phyloP scores from a whole-genome alignment of 2,888 invertebrate species.

The Charanyca ferruginea region DNA sequence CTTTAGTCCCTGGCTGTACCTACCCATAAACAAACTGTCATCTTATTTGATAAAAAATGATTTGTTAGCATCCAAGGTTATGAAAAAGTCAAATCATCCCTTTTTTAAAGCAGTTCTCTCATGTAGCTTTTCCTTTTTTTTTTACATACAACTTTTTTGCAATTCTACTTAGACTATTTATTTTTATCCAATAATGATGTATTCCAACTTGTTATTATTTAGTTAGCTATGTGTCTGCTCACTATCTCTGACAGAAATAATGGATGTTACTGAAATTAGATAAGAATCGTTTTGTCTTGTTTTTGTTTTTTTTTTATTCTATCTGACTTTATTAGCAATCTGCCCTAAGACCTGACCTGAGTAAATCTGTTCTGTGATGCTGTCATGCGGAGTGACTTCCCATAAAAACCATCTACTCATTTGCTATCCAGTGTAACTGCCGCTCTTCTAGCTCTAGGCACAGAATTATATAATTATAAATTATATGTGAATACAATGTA shows the following conservation, averaged over 20 bases:
- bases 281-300: neutral
- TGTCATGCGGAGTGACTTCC: too few species aligned
- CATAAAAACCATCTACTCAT: too few species aligned
- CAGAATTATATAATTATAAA: too few species aligned
- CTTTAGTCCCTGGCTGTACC: too few species aligned
- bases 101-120: neutral
- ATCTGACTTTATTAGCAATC: too few species aligned
- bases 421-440: too few species aligned
- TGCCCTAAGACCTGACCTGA: too few species aligned
- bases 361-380: too few species aligned
- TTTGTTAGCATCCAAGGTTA: conserved; percentile 14
- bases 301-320: too few species aligned
- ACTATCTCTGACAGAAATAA: conserved; percentile 18
- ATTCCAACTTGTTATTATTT: conserved; percentile 27
- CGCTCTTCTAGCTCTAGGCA: too few species aligned
- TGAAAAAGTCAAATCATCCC: neutral
- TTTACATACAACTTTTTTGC: too few species aligned
- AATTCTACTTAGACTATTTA: neutral
- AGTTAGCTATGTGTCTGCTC: neutral
- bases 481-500: too few species aligned
- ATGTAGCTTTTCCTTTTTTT: neutral
- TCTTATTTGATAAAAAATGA: conserved; percentile 29
- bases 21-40: neutral
- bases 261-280: neutral
- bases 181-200: neutral